Evolutionary conservation across 2,888 invertebrate genomes (phyloP).

Genomic region (Stenchaetothrips biformis): DNA sequence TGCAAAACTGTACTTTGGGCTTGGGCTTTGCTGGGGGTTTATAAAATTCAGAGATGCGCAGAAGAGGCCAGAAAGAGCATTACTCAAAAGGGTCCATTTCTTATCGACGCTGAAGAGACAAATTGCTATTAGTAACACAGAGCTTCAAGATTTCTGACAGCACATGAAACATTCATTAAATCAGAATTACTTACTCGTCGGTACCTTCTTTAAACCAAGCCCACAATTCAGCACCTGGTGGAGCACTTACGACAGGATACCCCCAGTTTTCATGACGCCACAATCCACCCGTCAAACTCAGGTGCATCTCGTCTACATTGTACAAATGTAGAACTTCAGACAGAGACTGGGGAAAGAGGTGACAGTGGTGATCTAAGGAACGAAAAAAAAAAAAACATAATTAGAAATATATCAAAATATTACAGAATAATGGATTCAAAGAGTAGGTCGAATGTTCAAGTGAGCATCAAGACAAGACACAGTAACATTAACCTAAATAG

Average conservation of each 20-base stretch:
- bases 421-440: constrained; percentile 28
- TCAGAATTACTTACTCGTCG: constrained; percentile 44
- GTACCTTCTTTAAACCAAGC: constrained; percentile 79
- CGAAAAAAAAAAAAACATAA: constrained; percentile 33
- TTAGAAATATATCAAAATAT: constrained; percentile 27
- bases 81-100: constrained; percentile 83
- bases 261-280: constrained; percentile 96
- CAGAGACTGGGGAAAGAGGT: constrained; percentile 80
- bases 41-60: constrained; percentile 96
- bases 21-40: constrained; percentile 74
- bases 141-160: not conserved
- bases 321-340: constrained; percentile 82
- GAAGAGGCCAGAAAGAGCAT: constrained; percentile 87
- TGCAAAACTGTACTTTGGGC: constrained; percentile 75
- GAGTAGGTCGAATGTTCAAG: constrained; percentile 14
- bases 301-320: constrained; percentile 81
- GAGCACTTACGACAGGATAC: constrained; percentile 81
- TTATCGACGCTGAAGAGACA: constrained; percentile 60
- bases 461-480: not conserved
- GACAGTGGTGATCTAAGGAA: constrained; percentile 70
- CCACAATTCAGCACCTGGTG: constrained; percentile 90
- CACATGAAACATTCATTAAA: constrained; percentile 9
- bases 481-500: not conserved
- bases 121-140: not conserved
- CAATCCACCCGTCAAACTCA: constrained; percentile 86